Evolutionary conservation across 1,140 invertebrate genomes (phyloP).

Genomic region (Dendroctonus valens): DNA sequence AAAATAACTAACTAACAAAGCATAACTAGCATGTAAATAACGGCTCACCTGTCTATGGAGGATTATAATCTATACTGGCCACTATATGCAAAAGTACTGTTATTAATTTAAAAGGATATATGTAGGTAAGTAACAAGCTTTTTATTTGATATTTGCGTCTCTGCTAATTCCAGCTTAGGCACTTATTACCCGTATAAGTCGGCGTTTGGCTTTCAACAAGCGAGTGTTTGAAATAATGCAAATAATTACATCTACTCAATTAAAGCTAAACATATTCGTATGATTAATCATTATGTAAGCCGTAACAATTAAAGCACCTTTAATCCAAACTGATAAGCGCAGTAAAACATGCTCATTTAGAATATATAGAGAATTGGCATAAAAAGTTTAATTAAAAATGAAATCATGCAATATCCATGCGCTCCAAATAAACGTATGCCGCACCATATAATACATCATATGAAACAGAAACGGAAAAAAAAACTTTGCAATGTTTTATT

Average conservation of each 20-base stretch:
- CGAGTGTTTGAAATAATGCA: background rate
- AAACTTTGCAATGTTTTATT: background rate
- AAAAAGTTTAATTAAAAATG: constrained; percentile 6
- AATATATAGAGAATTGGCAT: background rate
- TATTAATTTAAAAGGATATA: background rate
- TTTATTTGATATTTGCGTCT: background rate
- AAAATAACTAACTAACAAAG: too few relatives aligned
- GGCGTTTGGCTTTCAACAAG: background rate
- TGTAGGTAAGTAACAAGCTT: background rate
- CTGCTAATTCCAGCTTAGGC: background rate
- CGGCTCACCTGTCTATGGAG: too few relatives aligned
- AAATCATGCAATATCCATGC: constrained; percentile 1
- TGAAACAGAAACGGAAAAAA: background rate
- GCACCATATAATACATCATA: constrained; percentile 1
- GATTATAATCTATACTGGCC: too few relatives aligned
- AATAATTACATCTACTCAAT: background rate
- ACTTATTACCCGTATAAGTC: background rate
- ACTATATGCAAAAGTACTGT: background rate
- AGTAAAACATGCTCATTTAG: background rate
- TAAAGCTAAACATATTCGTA: background rate
- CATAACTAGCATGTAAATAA: too few relatives aligned
- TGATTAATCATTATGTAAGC: background rate
- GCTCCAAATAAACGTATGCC: background rate
- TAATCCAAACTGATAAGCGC: background rate
- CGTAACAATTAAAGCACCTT: background rate